phyloP scores from a whole-genome alignment of 1,140 invertebrate genomes.

The Lineus longissimus region DNA sequence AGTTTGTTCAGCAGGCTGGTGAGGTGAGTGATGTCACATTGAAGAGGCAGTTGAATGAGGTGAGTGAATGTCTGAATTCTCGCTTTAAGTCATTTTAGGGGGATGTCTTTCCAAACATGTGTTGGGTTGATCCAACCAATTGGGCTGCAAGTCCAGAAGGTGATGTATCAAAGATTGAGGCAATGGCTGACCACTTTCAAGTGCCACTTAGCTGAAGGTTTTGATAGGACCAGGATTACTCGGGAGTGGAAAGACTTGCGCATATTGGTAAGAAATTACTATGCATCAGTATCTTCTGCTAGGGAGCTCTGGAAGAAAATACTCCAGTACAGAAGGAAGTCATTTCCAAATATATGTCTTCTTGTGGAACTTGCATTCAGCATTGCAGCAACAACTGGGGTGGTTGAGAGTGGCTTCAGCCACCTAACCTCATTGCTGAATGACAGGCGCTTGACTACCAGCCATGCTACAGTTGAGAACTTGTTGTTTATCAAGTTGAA shows the following conservation, averaged over 20 bases:
- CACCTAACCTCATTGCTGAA: neutral
- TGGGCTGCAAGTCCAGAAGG: neutral
- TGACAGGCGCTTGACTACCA: neutral
- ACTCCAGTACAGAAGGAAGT: neutral
- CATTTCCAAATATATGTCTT: neutral
- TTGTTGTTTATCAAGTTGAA: neutral
- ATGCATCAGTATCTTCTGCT: neutral
- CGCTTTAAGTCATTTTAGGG: neutral
- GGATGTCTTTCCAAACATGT: neutral
- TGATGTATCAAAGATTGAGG: neutral
- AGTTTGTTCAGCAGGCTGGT: neutral
- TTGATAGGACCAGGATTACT: neutral
- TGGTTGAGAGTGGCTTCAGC: neutral
- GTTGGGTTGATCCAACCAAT: slow-evolving; percentile 5
- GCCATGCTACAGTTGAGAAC: neutral
- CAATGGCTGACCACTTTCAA: neutral
- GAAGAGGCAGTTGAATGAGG: neutral
- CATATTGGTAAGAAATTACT: neutral
- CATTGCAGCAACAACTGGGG: neutral
- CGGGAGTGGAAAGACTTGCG: neutral
- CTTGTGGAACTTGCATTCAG: neutral
- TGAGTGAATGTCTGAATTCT: neutral
- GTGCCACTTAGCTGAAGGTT: neutral
- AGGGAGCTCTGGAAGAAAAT: neutral
- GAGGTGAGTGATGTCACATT: neutral